Percentiles rank a stretch among this genome's conserved stretches.
These are phyloP conservation scores for Albula goreensis DNA, from an alignment of 2,113 vertebrate species.

Conservation along the genomic window DNA sequence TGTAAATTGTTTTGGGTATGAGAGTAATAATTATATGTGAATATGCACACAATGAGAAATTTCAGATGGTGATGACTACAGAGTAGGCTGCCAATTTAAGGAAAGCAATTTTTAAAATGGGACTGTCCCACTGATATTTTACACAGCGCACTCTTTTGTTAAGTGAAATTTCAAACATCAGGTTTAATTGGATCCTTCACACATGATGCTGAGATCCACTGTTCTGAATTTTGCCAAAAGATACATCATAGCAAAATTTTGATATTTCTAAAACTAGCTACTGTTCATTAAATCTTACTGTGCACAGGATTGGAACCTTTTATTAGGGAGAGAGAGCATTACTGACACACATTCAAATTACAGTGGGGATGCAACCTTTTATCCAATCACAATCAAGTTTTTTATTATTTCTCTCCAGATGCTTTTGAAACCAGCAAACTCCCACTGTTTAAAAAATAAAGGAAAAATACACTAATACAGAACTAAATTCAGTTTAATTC, in stretches of 20 bases:
- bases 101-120: background rate
- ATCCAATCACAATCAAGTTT: background rate
- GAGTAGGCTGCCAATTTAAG: background rate
- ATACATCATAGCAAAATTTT: background rate
- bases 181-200: background rate
- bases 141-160: too few species aligned
- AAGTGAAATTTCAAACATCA: background rate
- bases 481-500: background rate
- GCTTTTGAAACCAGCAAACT: background rate
- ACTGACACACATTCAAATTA: background rate
- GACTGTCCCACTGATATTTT: too few species aligned
- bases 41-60: background rate
- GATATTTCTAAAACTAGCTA: background rate
- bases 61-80: background rate
- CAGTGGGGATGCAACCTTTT: background rate
- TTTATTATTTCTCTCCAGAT: background rate
- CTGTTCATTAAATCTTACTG: background rate
- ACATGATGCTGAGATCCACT: background rate
- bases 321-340: background rate
- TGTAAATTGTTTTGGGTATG: too few species aligned
- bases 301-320: background rate
- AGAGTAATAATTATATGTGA: too few species aligned
- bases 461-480: too few species aligned
- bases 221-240: background rate
- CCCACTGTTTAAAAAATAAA: too few species aligned